phyloP scores from a whole-genome alignment of 2,888 invertebrate species.

The Pseudeuparius sepicola region DNA sequence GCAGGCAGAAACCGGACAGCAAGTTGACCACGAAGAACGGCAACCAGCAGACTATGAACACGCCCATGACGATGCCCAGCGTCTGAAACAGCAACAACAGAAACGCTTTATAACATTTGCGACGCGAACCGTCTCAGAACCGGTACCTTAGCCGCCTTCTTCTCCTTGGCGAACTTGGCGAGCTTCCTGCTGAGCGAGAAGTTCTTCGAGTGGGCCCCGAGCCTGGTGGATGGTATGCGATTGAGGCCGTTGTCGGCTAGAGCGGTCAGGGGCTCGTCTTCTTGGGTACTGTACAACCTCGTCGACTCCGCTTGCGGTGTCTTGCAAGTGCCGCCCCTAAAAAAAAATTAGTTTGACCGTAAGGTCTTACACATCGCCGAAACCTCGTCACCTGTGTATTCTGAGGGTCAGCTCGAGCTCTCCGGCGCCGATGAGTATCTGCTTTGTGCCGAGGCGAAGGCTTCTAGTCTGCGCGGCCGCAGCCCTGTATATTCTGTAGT shows the following conservation, averaged over 20 bases:
- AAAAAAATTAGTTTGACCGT: too few species aligned
- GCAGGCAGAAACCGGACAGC: slow-evolving; percentile 78
- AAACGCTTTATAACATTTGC: too few species aligned
- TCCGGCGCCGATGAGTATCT: slow-evolving; percentile 75
- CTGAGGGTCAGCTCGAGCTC: slow-evolving; percentile 81
- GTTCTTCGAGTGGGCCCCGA: slow-evolving; percentile 61
- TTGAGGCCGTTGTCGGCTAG: slow-evolving; percentile 68
- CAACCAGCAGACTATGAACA: slow-evolving; percentile 94
- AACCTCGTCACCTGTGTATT: too few species aligned
- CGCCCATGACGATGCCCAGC: slow-evolving; percentile 92
- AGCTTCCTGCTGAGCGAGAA: slow-evolving; percentile 88
- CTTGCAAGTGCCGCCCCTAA: slow-evolving; percentile 74
- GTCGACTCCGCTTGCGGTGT: slow-evolving; percentile 37
- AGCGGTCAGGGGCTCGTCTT: slow-evolving; percentile 66
- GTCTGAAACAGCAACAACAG: too few species aligned
- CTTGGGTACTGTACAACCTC: slow-evolving; percentile 48
- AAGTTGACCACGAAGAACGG: slow-evolving; percentile 95
- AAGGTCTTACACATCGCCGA: too few species aligned
- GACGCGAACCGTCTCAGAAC: too few species aligned
- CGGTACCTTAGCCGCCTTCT: slow-evolving; percentile 89
- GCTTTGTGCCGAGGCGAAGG: slow-evolving; percentile 83
- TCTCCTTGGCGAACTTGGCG: slow-evolving; percentile 93
- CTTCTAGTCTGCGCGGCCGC: slow-evolving; percentile 88
- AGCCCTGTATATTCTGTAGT: slow-evolving; percentile 90
- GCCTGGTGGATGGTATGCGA: slow-evolving; percentile 57